Evolutionary conservation across 2,888 invertebrate species (phyloP), one percentile per base, ranked within the genome.

Genomic region (Acrobasis suavella): DNA sequence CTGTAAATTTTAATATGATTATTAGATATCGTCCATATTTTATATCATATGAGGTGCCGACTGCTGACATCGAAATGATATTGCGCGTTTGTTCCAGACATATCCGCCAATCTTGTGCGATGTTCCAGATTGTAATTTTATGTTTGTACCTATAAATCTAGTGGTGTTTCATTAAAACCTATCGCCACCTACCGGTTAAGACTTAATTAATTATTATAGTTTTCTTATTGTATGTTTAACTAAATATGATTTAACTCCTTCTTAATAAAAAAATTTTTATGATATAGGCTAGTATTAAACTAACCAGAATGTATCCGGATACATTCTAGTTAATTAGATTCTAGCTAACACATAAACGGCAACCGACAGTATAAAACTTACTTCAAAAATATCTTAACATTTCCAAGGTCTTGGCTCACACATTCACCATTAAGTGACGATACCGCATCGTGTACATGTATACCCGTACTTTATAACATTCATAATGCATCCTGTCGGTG

Each of bases 401-500:
- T 32, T 9, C n/a, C 50, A 59, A 51, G 22, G 50, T 50, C 50
- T 50, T 50, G 37, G 16, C 51, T 60, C 51, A 42, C 9, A 22
- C 39, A 12, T 32, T 6, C n/a, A 52, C 51, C 60, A 49, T 14
- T 60, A 60, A 50, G 56, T 42, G 56, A 56, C 56, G 42, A 56
- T 42, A 56, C 50, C 50, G 14, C 50, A 59, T 59, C 58, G 50
- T 59, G 22, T 52, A 46, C 39, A 22, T n/a, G n/a, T n/a, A n/a
- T n/a, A n/a, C n/a, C n/a, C n/a, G n/a, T 22, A 22, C 22, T 22
- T 22, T 52, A 52, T 52, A 42, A 39, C 39, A 22, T 52, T n/a
- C 17, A 60, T 52, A 51, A 46, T 22, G 42, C 17, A 52, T 60
- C 15, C 60, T 60, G 60, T 52, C 60, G 17, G 17, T 52, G 42